Percentiles rank a stretch among this genome's conserved stretches.
Conservation (phyloP, 2,113 vertebrate genomes). For the Camelus dromedarius region DNA sequence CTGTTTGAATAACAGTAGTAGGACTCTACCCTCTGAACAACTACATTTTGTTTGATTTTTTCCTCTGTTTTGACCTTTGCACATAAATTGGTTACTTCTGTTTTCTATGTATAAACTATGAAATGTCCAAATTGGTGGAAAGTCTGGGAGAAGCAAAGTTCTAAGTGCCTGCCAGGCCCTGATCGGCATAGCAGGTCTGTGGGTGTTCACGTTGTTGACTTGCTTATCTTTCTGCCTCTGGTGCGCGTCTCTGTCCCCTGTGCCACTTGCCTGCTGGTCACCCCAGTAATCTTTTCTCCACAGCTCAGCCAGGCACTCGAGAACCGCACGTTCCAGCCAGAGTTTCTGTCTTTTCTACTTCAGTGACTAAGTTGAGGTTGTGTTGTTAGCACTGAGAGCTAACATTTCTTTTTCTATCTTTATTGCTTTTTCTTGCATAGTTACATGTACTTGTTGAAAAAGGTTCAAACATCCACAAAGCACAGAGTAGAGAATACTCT, state of each 20-base stretch:
- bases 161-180: neutral
- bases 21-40: neutral
- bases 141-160: neutral
- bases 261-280: neutral
- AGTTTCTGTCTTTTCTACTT: neutral
- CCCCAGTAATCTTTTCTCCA: neutral
- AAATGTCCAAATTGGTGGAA: neutral
- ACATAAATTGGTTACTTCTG: neutral
- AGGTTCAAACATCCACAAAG: neutral
- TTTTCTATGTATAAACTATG: neutral
- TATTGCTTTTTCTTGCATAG: neutral
- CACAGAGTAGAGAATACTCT: neutral
- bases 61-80: neutral
- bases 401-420: neutral
- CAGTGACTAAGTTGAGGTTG: neutral
- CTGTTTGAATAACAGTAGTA: neutral
- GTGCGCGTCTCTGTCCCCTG: neutral
- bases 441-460: neutral
- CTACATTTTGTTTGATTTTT: neutral
- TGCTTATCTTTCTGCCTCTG: neutral
- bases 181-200: neutral
- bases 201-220: accelerated
- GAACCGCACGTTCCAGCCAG: neutral
- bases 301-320: neutral
- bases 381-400: neutral